phyloP scores from a whole-genome alignment of 2,797 vertebrate genomes.

The Falco biarmicus region DNA sequence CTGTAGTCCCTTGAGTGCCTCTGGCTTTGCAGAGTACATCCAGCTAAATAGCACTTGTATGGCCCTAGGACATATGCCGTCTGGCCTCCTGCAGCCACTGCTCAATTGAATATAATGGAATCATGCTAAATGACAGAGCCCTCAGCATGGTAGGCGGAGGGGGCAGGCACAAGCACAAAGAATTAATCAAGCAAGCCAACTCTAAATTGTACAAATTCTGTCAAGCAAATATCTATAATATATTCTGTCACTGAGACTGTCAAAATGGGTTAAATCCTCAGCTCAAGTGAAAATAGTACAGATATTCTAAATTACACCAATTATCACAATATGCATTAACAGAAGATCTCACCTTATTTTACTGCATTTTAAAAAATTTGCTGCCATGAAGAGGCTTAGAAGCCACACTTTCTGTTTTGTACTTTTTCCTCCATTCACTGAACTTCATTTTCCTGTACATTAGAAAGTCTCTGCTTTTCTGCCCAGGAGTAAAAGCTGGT shows the following conservation, averaged over 20 bases:
- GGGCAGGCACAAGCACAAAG: conserved; percentile 27
- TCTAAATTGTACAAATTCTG: conserved; percentile 43
- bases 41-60: conserved; percentile 33
- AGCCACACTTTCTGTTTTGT: not conserved
- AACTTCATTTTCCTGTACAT: not conserved
- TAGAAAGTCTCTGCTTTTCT: not conserved
- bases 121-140: conserved; percentile 29
- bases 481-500: not conserved
- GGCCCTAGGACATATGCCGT: conserved; percentile 43
- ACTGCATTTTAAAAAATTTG: not conserved
- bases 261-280: conserved; percentile 43
- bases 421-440: not conserved
- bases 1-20: conserved; percentile 4
- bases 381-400: not conserved
- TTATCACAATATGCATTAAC: not conserved
- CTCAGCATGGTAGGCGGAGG: not conserved
- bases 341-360: conserved; percentile 10
- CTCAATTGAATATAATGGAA: conserved; percentile 32
- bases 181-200: conserved; percentile 47
- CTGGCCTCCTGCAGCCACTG: conserved; percentile 50
- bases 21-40: conserved; percentile 43
- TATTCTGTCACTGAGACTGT: conserved; percentile 35
- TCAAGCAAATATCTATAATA: conserved; percentile 46
- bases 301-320: conserved; percentile 3
- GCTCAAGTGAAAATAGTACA: conserved; percentile 3